These are phyloP conservation scores for Diploscapter pachys DNA, from an alignment of 1,140 invertebrate genomes.

Conservation along the genomic window DNA sequence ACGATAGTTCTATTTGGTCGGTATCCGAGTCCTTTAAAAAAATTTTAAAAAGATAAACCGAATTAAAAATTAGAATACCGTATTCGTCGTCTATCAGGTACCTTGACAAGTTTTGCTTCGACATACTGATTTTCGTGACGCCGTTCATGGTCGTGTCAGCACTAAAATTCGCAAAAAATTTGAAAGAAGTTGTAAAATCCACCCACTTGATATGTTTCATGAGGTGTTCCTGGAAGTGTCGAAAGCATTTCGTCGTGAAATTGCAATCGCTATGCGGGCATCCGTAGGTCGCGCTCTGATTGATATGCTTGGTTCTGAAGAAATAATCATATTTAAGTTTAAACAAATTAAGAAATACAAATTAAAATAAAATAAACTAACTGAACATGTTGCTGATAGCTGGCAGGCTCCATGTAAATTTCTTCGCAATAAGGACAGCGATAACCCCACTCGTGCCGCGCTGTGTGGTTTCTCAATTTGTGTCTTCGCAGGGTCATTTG, in stretches of 20 bases:
- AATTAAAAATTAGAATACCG: not conserved
- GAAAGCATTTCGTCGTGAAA: constrained; percentile 52
- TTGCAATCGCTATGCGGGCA: constrained; percentile 44
- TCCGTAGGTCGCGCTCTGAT: constrained; percentile 52
- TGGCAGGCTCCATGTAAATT: constrained; percentile 56
- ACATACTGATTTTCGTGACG: not conserved
- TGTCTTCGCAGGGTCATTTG: constrained; percentile 58
- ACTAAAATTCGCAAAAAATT: not conserved
- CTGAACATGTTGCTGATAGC: constrained; percentile 56
- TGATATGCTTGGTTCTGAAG: constrained; percentile 42
- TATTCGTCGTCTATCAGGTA: not conserved
- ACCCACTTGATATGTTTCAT: constrained; percentile 37
- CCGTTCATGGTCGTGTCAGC: not conserved
- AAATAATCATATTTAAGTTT: not conserved
- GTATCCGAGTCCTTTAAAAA: not conserved
- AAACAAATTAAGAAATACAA: not conserved
- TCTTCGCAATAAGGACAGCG: constrained; percentile 54
- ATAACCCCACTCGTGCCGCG: constrained; percentile 50
- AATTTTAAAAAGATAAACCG: not conserved
- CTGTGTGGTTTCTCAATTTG: constrained; percentile 51
- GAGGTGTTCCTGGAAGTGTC: constrained; percentile 52
- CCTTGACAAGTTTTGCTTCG: not conserved
- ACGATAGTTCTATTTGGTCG: not conserved
- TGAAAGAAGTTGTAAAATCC: not conserved
- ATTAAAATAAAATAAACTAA: constrained; percentile 41